These are phyloP conservation scores for Lasiommata megera DNA, from an alignment of 2,888 invertebrate genomes.

Conservation along the genomic window DNA sequence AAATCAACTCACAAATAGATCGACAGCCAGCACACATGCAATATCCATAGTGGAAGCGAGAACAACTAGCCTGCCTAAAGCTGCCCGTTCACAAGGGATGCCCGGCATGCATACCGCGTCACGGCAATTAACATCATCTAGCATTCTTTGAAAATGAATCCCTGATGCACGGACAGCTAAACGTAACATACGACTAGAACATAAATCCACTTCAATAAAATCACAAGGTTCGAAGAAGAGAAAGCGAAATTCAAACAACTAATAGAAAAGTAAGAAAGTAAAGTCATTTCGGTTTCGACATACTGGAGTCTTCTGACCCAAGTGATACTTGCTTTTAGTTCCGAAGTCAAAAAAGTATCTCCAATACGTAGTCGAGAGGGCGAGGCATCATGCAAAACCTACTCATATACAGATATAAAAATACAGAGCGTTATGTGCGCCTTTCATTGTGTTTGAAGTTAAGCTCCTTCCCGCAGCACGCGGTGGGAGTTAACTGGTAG, in stretches of 20 bases:
- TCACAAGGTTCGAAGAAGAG: not conserved
- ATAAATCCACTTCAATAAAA: not conserved
- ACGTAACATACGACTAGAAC: not conserved
- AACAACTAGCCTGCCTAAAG: not conserved
- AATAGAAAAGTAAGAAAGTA: not conserved
- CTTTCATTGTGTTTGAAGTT: too few relatives aligned
- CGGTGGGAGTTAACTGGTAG: too few relatives aligned
- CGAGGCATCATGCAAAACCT: not conserved
- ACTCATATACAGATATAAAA: not conserved
- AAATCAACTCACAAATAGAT: not conserved
- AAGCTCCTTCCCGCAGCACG: too few relatives aligned
- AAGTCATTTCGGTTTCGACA: not conserved
- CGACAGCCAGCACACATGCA: not conserved
- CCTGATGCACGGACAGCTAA: not conserved
- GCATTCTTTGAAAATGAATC: too few relatives aligned
- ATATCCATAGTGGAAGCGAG: not conserved
- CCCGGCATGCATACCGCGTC: not conserved
- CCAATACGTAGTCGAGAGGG: slow-evolving; percentile 3
- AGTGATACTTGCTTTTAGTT: not conserved
- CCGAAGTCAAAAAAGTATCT: not conserved
- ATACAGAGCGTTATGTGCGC: slow-evolving; percentile 2
- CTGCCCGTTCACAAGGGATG: not conserved
- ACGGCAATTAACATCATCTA: too few relatives aligned
- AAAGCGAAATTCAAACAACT: not conserved
- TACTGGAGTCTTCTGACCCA: slow-evolving; percentile 2